A percentile compares a stretch with the other conserved stretches of the same genome.
Evolutionary conservation across 2,113 vertebrate genomes (phyloP).

Genomic region (Coreoperca whiteheadi): DNA sequence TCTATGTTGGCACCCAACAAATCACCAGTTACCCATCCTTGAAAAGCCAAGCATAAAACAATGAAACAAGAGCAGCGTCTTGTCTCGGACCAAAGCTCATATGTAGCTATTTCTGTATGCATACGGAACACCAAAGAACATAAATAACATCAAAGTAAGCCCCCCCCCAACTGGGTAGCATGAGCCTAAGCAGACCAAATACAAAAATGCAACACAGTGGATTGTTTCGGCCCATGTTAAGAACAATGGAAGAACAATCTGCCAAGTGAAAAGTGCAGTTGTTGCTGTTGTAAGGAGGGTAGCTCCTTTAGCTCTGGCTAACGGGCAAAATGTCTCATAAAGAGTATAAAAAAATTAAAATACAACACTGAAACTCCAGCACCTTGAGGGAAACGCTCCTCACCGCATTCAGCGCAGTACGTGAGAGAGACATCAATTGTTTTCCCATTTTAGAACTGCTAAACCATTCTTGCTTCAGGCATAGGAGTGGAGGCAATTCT

Average conservation of each 20-base stretch:
- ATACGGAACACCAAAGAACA: background rate
- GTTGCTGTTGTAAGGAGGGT: background rate
- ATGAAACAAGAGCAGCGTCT: background rate
- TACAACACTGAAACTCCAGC: background rate
- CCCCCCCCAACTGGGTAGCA: background rate
- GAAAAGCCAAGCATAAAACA: background rate
- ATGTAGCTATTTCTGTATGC: background rate
- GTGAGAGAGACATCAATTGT: constrained; percentile 25
- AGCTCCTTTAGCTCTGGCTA: background rate
- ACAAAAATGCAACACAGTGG: background rate
- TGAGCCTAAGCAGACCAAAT: background rate
- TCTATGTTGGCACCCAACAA: background rate
- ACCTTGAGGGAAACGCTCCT: constrained; percentile 24
- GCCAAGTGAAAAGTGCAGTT: background rate
- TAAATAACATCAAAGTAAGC: background rate
- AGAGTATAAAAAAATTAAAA: constrained; percentile 3
- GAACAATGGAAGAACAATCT: background rate
- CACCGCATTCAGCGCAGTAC: background rate
- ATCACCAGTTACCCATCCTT: background rate
- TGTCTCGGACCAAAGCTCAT: background rate
- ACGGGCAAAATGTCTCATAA: constrained; percentile 48
- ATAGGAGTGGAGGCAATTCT: constrained; percentile 8
- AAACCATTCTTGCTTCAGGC: constrained; percentile 28
- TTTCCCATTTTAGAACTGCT: constrained; percentile 39
- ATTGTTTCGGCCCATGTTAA: background rate